phyloP scores from a whole-genome alignment of 1,140 invertebrate genomes.

The Oreohelix idahoensis region DNA sequence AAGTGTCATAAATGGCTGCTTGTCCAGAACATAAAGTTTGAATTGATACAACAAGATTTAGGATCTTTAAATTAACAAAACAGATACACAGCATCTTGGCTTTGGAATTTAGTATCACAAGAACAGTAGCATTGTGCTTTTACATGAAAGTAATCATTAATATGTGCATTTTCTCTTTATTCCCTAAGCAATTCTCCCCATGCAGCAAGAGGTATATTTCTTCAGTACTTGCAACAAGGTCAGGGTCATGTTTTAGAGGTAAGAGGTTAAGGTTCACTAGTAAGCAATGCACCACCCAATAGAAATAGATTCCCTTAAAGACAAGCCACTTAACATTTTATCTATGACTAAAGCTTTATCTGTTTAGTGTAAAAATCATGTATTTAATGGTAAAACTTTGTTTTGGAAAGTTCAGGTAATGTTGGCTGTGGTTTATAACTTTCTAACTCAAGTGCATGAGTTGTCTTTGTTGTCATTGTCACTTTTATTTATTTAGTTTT shows the following conservation, averaged over 20 bases:
- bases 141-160: too few relatives aligned
- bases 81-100: too few relatives aligned
- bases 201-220: conserved; percentile 93
- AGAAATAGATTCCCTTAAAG: not conserved
- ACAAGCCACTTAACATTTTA: not conserved
- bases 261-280: conserved; percentile 31
- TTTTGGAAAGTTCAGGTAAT: too few relatives aligned
- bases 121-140: too few relatives aligned
- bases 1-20: too few relatives aligned
- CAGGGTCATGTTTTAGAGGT: conserved; percentile 87
- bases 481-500: not conserved
- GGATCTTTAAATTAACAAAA: too few relatives aligned
- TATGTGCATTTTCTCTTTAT: not conserved
- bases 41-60: too few relatives aligned
- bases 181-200: conserved; percentile 88
- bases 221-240: conserved; percentile 93
- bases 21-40: too few relatives aligned
- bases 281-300: not conserved
- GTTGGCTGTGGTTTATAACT: too few relatives aligned
- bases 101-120: too few relatives aligned
- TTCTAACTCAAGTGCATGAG: too few relatives aligned
- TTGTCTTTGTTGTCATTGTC: not conserved
- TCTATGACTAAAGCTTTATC: not conserved
- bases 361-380: not conserved
- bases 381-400: too few relatives aligned